Conservation (phyloP, 2,888 invertebrate species). For the Nephrotoma guestfalica region DNA sequence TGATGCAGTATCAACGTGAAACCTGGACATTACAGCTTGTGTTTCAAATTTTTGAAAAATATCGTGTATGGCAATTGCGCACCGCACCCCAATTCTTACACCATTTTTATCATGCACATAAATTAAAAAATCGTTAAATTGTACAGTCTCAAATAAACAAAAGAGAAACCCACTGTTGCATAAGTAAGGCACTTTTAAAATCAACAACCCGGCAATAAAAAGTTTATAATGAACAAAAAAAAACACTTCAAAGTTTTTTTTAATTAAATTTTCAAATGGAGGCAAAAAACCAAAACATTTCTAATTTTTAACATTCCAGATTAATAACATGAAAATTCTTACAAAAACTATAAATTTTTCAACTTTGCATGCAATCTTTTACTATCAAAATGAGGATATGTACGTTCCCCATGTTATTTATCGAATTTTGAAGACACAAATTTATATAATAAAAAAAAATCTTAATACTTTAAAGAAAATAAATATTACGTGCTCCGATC, state of each 20-base stretch:
- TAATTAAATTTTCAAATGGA: not conserved
- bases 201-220: not conserved
- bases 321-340: not conserved
- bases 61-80: too few species aligned
- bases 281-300: not conserved
- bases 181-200: not conserved
- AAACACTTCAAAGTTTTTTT: not conserved
- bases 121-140: not conserved
- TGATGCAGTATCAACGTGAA: too few species aligned
- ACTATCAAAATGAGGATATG: not conserved
- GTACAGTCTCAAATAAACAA: not conserved
- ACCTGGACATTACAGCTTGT: too few species aligned
- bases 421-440: not conserved
- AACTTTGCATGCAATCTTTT: not conserved
- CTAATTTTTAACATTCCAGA: not conserved
- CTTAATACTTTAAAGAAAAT: not conserved
- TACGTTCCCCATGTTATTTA: not conserved
- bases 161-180: not conserved
- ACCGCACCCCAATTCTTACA: too few species aligned
- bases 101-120: not conserved
- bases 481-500: not conserved
- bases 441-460: not conserved
- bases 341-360: not conserved
- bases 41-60: too few species aligned
- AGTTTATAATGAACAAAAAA: not conserved